A percentile compares a stretch with the other conserved stretches of the same genome.
These are phyloP conservation scores for Lumbricus terrestris DNA, from an alignment of 2,888 invertebrate genomes.

Conservation along the genomic window DNA sequence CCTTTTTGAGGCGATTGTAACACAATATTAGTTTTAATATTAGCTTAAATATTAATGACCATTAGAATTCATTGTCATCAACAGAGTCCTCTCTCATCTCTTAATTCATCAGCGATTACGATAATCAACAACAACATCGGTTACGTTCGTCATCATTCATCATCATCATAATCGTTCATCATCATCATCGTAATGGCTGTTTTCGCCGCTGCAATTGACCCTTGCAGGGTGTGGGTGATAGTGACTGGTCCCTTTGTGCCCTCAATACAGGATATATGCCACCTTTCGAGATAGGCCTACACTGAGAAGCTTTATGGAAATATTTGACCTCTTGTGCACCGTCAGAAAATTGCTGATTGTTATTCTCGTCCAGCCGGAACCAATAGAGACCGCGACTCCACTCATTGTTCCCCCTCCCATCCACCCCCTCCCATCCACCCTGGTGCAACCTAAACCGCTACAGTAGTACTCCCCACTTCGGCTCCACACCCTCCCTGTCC, in stretches of 20 bases:
- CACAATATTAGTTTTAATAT: not conserved
- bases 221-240: not conserved
- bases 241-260: not conserved
- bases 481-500: too few relatives aligned
- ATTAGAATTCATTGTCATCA: not conserved
- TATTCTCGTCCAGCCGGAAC: not conserved
- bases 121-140: not conserved
- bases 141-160: not conserved
- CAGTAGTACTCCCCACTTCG: too few relatives aligned
- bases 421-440: not conserved
- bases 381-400: too few relatives aligned
- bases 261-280: not conserved
- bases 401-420: not conserved
- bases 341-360: not conserved
- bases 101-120: not conserved
- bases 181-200: not conserved
- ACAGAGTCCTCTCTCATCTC: too few relatives aligned
- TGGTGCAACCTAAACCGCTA: not conserved
- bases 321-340: not conserved
- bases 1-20: not conserved
- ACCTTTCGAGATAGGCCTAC: not conserved
- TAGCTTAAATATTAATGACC: not conserved
- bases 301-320: not conserved
- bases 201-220: not conserved
- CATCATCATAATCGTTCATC: slow-evolving; percentile 10